phyloP scores from a whole-genome alignment of 2,797 vertebrate species.

The Megalops cyprinoides region DNA sequence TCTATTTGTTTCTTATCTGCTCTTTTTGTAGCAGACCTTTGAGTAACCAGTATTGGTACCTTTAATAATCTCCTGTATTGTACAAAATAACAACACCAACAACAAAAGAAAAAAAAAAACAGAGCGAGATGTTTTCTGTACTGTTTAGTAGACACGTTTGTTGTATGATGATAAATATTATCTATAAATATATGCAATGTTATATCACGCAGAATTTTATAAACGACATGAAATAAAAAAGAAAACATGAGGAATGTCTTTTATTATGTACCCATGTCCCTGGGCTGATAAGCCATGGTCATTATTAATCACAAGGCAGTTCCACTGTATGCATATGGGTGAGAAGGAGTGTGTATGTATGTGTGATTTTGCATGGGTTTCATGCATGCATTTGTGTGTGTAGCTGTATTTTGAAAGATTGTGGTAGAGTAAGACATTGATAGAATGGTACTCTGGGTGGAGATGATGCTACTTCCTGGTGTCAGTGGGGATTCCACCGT shows the following conservation, averaged over 20 bases:
- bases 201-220: slow-evolving; percentile 82
- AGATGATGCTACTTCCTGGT: too few relatives aligned
- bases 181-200: slow-evolving; percentile 80
- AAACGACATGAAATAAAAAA: slow-evolving; percentile 72
- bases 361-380: not conserved
- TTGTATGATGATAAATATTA: slow-evolving; percentile 67
- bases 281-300: too few relatives aligned
- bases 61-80: slow-evolving; percentile 44
- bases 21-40: slow-evolving; percentile 72
- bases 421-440: too few relatives aligned
- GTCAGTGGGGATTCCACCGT: too few relatives aligned
- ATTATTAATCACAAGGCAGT: too few relatives aligned
- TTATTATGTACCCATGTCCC: too few relatives aligned
- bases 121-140: slow-evolving; percentile 65
- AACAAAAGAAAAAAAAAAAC: not conserved
- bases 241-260: slow-evolving; percentile 35
- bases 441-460: too few relatives aligned
- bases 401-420: not conserved
- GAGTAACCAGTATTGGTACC: slow-evolving; percentile 83
- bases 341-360: not conserved
- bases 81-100: slow-evolving; percentile 45
- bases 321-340: not conserved
- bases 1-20: slow-evolving; percentile 76
- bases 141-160: slow-evolving; percentile 78
- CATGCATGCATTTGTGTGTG: not conserved